Conservation (phyloP, 2,888 invertebrate genomes). For the Theodoxus fluviatilis region DNA sequence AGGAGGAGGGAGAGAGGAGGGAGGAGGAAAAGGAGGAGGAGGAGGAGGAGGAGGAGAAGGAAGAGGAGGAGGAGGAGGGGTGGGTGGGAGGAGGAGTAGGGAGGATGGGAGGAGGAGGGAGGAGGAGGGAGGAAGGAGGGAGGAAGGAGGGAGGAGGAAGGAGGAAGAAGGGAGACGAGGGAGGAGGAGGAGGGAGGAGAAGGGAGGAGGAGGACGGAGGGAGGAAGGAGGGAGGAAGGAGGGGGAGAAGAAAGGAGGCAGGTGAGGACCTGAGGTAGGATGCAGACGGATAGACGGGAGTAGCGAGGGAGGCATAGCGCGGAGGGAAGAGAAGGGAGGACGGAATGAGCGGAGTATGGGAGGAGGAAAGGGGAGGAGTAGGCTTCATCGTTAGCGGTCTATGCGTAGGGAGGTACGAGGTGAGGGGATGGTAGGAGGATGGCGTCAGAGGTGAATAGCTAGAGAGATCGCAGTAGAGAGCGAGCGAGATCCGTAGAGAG, state of each 20-base stretch:
- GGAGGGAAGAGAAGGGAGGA: neutral
- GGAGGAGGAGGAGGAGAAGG: neutral
- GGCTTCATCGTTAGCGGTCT: no score
- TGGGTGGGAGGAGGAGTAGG: neutral
- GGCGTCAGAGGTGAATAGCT: no score
- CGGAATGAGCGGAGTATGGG: neutral
- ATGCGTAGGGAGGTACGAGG: no score
- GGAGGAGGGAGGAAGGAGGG: neutral
- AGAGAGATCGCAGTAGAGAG: no score
- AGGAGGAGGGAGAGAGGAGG: neutral
- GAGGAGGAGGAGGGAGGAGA: slow-evolving; percentile 16
- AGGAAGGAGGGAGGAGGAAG: neutral
- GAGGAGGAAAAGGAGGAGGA: neutral
- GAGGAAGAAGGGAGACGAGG: slow-evolving; percentile 14
- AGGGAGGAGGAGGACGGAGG: slow-evolving; percentile 23
- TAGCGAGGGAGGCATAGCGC: neutral
- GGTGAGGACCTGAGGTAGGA: no score
- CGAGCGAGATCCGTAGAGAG: no score
- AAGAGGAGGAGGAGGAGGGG: neutral
- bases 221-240: neutral
- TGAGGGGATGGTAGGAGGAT: no score
- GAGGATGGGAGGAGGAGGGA: neutral
- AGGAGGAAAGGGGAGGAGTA: no score
- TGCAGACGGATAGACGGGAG: neutral
- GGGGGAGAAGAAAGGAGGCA: no score